These are phyloP conservation scores for Setophaga coronata DNA, from an alignment of 2,113 vertebrate genomes.

Conservation along the genomic window DNA sequence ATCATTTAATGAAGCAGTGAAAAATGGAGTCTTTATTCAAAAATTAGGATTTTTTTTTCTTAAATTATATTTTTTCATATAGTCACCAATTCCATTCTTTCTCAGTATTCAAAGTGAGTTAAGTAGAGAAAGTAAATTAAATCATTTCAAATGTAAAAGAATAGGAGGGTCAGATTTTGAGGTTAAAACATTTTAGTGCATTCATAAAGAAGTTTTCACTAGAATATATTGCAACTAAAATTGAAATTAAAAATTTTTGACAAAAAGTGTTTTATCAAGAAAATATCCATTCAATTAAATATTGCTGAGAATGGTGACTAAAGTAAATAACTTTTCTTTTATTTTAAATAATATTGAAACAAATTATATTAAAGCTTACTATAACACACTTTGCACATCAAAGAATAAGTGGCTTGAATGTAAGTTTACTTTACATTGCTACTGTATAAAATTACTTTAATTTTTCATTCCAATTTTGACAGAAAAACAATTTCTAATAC, in stretches of 20 bases:
- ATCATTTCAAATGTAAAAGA: not conserved
- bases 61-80: not conserved
- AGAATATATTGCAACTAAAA: not conserved
- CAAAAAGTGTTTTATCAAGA: not conserved
- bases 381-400: not conserved
- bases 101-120: not conserved
- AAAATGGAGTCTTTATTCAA: not conserved
- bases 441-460: not conserved
- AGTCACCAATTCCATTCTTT: not conserved
- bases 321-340: not conserved
- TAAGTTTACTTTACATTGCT: not conserved
- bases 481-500: not conserved
- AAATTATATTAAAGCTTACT: not conserved
- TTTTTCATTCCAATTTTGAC: not conserved
- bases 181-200: not conserved
- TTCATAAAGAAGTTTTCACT: not conserved
- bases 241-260: not conserved
- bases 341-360: not conserved
- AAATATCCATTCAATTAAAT: not conserved
- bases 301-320: not conserved
- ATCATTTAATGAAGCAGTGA: not conserved
- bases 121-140: not conserved
- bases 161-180: not conserved
- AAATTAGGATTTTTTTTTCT: not conserved
- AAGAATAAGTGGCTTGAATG: not conserved